A percentile compares a stretch with the other conserved stretches of the same genome.
phyloP scores from a whole-genome alignment of 2,888 invertebrate genomes.

The Calameuta filiformis region DNA sequence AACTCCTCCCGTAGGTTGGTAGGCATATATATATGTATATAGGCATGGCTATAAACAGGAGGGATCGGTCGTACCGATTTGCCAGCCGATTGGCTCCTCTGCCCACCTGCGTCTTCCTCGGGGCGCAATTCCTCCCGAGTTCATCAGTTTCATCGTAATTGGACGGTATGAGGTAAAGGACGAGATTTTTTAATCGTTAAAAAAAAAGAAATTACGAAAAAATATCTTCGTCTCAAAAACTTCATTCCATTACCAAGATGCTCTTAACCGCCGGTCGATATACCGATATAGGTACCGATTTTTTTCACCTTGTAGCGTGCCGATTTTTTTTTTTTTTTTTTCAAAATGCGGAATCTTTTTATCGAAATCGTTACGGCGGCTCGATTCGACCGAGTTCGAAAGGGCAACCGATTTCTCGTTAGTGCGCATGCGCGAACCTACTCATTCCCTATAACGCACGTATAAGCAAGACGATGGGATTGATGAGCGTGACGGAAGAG shows the following conservation, averaged over 20 bases:
- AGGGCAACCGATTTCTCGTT: neutral
- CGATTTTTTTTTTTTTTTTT: neutral
- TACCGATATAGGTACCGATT: neutral
- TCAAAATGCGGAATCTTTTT: neutral
- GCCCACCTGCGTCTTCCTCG: neutral
- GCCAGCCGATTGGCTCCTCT: neutral
- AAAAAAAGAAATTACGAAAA: neutral
- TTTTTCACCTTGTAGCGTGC: neutral
- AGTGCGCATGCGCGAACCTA: neutral
- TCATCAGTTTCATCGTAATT: neutral
- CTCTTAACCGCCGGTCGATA: neutral
- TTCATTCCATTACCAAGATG: neutral
- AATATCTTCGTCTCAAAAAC: neutral
- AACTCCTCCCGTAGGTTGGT: neutral
- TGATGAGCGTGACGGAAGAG: slow-evolving; percentile 11
- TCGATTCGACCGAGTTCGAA: neutral
- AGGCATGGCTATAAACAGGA: neutral
- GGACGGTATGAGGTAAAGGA: neutral
- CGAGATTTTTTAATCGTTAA: neutral
- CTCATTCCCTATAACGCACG: neutral
- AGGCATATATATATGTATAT: neutral
- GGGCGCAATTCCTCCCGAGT: neutral
- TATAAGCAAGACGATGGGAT: neutral
- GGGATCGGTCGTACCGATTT: neutral
- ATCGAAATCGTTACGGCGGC: neutral